Evolutionary conservation across 2,797 vertebrate genomes (phyloP), one percentile per base, ranked within the genome.

Genomic region (Tenualosa ilisha): DNA sequence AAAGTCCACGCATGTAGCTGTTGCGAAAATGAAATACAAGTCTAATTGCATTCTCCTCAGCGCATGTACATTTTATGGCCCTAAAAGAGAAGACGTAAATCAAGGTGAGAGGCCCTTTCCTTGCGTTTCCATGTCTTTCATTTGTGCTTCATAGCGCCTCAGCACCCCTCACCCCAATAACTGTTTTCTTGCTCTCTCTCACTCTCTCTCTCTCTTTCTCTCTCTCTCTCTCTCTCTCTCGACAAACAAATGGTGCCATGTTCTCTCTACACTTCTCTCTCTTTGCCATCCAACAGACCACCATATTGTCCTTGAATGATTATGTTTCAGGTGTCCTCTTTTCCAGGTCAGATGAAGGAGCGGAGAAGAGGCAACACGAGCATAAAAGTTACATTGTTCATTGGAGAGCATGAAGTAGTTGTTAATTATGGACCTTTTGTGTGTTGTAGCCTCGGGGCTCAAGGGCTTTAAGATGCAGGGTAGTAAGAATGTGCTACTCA

Each of bases 1-100:
- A 82, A 89, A 84, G 72, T 40, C 72, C 40, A 46, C 3, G 72
- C 72, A 8, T 75, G 31, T 43, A 79, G 72, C 72, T 43, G 40
- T 40, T 75, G 84, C 91, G 86, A 89, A 56, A 40, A 84, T 91
- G 85, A 92, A 92, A 87, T 89, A 81, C 31, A 90, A n/a, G 79
- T 89, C 75, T 46, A 65, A 89, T 86, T 84, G 88, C 85, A 88
- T 88, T 86, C 85, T 87, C 87, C 89, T 88, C 85, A 91, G 88
- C 84, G 86, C 88, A 43, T 87, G 82, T 82, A 40, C 75, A 84
- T 86, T 88, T 90, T 87, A 90, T 88, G 82, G 79, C 82, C 81
- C 83, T 86, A 81, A 12, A 85, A 81, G 84, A 86, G 40, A 9
- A 82, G 86, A 86, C 83, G 88, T 89, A 91, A 92, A 92, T 89